phyloP scores from a whole-genome alignment of 1,140 invertebrate species.

The Magallana angulata region DNA sequence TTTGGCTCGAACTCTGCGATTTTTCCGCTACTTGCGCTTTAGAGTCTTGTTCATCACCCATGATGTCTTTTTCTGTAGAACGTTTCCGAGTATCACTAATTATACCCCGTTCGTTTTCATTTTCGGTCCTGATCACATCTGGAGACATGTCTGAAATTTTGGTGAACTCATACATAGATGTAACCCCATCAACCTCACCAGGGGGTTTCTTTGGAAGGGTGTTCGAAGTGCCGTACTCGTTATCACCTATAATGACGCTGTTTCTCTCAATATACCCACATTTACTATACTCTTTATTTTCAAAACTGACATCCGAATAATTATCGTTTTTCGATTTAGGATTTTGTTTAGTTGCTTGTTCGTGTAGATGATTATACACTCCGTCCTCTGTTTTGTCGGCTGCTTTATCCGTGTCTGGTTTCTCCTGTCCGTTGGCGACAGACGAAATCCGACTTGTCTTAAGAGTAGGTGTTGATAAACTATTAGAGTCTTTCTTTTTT shows the following conservation, averaged over 20 bases:
- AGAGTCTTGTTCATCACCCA: background rate
- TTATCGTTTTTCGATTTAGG: background rate
- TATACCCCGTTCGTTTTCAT: too few relatives aligned
- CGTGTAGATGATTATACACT: constrained; percentile 27
- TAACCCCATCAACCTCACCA: too few relatives aligned
- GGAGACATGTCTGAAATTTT: too few relatives aligned
- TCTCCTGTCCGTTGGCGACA: background rate
- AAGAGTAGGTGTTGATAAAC: background rate
- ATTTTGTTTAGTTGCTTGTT: background rate
- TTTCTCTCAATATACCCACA: background rate
- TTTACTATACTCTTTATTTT: constrained; percentile 7
- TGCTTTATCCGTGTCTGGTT: background rate
- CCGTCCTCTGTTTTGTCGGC: background rate
- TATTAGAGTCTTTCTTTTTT: constrained; percentile 12
- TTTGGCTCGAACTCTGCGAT: too few relatives aligned
- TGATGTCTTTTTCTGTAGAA: background rate
- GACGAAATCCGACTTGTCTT: background rate
- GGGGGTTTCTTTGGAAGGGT: background rate
- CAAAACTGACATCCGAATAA: background rate
- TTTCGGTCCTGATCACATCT: too few relatives aligned
- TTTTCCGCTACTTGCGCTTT: background rate
- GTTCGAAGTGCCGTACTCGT: background rate
- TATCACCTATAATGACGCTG: background rate
- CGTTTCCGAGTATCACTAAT: too few relatives aligned
- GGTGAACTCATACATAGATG: too few relatives aligned